Evolutionary conservation across 2,888 invertebrate species (phyloP).

Genomic region (Laothoe populi): DNA sequence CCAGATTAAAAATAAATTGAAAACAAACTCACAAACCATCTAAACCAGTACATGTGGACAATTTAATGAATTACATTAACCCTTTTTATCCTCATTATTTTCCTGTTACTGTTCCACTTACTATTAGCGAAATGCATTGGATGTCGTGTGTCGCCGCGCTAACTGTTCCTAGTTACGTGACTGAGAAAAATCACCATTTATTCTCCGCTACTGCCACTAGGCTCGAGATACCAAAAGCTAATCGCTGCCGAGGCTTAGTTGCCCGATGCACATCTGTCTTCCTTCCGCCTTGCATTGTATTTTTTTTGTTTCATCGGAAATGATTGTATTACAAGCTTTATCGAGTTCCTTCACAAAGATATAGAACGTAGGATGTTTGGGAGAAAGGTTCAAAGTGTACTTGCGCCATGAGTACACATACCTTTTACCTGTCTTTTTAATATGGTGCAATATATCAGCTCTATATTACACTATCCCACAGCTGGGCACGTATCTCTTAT

Average conservation of each 20-base stretch:
- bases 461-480: too few relatives aligned
- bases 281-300: slow-evolving; percentile 50
- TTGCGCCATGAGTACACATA: too few relatives aligned
- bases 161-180: slow-evolving; percentile 70
- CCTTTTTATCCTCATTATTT: slow-evolving; percentile 26
- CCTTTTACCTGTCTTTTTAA: neutral
- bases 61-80: slow-evolving; percentile 8
- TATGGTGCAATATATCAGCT: too few relatives aligned
- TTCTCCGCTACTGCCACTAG: slow-evolving; percentile 36
- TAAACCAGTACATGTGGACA: neutral
- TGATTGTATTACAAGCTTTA: slow-evolving; percentile 6
- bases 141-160: slow-evolving; percentile 40
- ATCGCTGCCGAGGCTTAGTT: slow-evolving; percentile 22
- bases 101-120: slow-evolving; percentile 42
- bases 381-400: neutral
- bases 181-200: slow-evolving; percentile 62
- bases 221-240: slow-evolving; percentile 7
- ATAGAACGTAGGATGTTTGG: neutral
- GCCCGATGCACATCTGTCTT: slow-evolving; percentile 53
- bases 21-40: neutral
- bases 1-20: neutral
- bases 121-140: slow-evolving; percentile 36
- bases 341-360: neutral
- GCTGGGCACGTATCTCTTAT: too few relatives aligned
- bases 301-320: slow-evolving; percentile 15